These are phyloP conservation scores for Rhorus exstirpatorius DNA, from an alignment of 2,888 invertebrate species.

Conservation along the genomic window DNA sequence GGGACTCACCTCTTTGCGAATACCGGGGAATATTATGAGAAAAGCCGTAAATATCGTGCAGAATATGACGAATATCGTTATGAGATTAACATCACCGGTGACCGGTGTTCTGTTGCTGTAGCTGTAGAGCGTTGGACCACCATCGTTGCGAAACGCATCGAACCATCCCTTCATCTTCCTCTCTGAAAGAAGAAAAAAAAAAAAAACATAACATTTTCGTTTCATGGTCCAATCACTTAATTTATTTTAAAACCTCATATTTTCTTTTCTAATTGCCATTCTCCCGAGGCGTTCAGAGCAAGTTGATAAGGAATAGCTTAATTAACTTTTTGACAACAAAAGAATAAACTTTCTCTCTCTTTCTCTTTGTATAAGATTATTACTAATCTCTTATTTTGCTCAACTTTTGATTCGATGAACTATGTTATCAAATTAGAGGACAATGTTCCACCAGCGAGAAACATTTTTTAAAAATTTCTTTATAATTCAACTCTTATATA, in stretches of 20 bases:
- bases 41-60: constrained; percentile 97
- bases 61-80: constrained; percentile 95
- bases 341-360: too few species aligned
- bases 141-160: constrained; percentile 98
- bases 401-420: too few species aligned
- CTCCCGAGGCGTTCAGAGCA: neutral
- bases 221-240: too few species aligned
- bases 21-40: constrained; percentile 98
- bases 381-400: too few species aligned
- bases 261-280: neutral
- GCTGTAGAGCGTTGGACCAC: constrained; percentile 98
- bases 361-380: too few species aligned
- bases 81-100: constrained; percentile 95
- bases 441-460: too few species aligned
- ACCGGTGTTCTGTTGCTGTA: constrained; percentile 98
- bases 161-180: constrained; percentile 97
- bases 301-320: too few species aligned
- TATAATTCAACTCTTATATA: too few species aligned
- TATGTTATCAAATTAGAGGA: too few species aligned
- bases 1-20: constrained; percentile 94
- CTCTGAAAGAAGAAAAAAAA: constrained; percentile 63
- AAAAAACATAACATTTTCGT: neutral
- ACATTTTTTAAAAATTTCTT: too few species aligned
- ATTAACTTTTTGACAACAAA: too few species aligned
- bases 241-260: too few species aligned